A percentile compares a stretch with the other conserved stretches of the same genome.
Evolutionary conservation across 2,113 vertebrate species (phyloP).

Genomic region (Mystacornis crossleyi): DNA sequence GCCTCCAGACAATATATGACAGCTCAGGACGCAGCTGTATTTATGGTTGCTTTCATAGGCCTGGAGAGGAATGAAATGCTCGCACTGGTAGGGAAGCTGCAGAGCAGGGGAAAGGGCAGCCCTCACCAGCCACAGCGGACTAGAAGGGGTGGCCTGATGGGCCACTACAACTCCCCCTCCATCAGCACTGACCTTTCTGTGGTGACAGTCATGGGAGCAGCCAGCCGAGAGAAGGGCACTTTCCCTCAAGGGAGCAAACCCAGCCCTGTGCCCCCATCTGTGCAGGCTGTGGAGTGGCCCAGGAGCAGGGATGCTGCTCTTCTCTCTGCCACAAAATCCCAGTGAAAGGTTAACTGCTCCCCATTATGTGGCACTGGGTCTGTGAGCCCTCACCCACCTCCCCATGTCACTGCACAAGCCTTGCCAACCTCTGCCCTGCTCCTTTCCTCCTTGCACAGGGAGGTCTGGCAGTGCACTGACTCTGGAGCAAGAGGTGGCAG

Average conservation of each 20-base stretch:
- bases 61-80: neutral
- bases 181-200: neutral
- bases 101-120: neutral
- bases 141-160: neutral
- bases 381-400: neutral
- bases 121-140: rapidly evolving
- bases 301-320: neutral
- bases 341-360: neutral
- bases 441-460: neutral
- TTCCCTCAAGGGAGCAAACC: neutral
- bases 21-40: neutral
- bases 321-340: neutral
- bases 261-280: rapidly evolving
- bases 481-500: neutral
- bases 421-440: neutral
- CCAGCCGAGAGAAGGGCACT: neutral
- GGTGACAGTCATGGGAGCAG: neutral
- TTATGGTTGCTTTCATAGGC: neutral
- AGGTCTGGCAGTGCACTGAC: rapidly evolving
- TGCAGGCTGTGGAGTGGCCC: rapidly evolving
- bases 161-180: rapidly evolving
- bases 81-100: neutral
- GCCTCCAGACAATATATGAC: neutral
- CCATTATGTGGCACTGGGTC: neutral
- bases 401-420: neutral